Evolutionary conservation across 1,140 invertebrate genomes (phyloP).

Genomic region (Spodoptera frugiperda): DNA sequence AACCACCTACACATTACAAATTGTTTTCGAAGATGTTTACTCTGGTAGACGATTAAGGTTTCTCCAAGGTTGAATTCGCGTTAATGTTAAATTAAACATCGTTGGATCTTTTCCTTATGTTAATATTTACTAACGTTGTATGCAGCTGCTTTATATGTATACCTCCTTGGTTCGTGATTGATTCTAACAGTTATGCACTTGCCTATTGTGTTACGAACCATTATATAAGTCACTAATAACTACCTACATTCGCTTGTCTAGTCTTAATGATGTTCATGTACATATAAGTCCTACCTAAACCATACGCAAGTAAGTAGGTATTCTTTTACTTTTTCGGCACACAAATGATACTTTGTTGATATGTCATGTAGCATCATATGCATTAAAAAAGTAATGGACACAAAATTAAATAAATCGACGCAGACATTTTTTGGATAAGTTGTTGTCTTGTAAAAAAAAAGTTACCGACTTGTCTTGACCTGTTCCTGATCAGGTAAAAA

Average conservation of each 20-base stretch:
- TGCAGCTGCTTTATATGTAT: background rate
- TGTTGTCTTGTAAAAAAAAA: constrained; percentile 41
- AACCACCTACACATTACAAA: constrained; percentile 62
- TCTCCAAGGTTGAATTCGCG: background rate
- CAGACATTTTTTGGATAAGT: constrained; percentile 30
- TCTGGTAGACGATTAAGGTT: constrained; percentile 14
- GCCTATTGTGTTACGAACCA: background rate
- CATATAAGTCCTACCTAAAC: no score
- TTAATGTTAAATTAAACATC: background rate
- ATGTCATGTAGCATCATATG: background rate
- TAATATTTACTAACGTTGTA: background rate
- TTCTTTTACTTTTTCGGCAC: constrained; percentile 14
- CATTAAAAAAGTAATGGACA: constrained; percentile 21
- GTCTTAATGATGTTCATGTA: no score
- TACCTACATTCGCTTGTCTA: no score
- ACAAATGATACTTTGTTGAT: background rate
- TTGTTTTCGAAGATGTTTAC: constrained; percentile 39
- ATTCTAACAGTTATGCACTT: constrained; percentile 25
- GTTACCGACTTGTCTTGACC: constrained; percentile 58
- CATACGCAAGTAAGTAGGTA: background rate
- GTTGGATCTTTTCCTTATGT: background rate
- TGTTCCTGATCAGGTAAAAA: constrained; percentile 66
- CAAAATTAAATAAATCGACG: constrained; percentile 18
- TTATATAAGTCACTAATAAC: no score
- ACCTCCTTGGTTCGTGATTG: background rate